Conservation (phyloP, 1,140 invertebrate species). For the Laupala kohalensis region DNA sequence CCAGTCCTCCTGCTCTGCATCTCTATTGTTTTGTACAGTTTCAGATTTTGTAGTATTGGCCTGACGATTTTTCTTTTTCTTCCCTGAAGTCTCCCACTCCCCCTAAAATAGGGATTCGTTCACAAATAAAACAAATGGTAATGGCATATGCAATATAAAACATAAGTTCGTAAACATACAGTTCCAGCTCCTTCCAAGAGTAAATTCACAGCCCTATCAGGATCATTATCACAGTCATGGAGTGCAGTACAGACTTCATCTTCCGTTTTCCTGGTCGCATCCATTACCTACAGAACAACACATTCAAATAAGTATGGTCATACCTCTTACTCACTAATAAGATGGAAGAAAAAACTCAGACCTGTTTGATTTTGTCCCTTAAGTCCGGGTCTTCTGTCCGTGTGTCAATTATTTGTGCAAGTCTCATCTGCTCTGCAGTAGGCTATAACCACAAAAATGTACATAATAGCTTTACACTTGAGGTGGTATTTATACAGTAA, state of each 20-base stretch:
- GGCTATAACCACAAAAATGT: slow-evolving; percentile 6
- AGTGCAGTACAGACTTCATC: slow-evolving; percentile 71
- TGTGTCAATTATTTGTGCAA: slow-evolving; percentile 54
- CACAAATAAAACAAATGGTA: not conserved
- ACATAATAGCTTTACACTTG: not conserved
- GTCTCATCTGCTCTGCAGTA: slow-evolving; percentile 41
- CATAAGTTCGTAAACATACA: slow-evolving; percentile 24
- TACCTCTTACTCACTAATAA: not conserved
- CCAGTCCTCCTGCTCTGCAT: slow-evolving; percentile 12
- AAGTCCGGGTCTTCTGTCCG: slow-evolving; percentile 48
- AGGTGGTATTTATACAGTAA: not conserved
- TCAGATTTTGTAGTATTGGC: slow-evolving; percentile 11
- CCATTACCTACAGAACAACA: slow-evolving; percentile 44
- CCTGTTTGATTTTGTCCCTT: slow-evolving; percentile 55
- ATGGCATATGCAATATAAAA: not conserved
- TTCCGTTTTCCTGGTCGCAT: slow-evolving; percentile 63
- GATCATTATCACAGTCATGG: slow-evolving; percentile 67
- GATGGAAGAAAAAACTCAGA: slow-evolving; percentile 3
- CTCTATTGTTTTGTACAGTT: slow-evolving; percentile 6
- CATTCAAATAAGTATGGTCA: not conserved
- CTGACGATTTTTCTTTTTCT: slow-evolving; percentile 73
- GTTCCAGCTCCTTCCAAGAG: slow-evolving; percentile 52
- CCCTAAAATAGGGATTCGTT: slow-evolving; percentile 32
- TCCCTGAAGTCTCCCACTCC: slow-evolving; percentile 63
- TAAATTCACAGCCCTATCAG: slow-evolving; percentile 58